These are phyloP conservation scores for Drosophila hamatofila DNA, from an alignment of 2,888 invertebrate genomes.

Conservation along the genomic window DNA sequence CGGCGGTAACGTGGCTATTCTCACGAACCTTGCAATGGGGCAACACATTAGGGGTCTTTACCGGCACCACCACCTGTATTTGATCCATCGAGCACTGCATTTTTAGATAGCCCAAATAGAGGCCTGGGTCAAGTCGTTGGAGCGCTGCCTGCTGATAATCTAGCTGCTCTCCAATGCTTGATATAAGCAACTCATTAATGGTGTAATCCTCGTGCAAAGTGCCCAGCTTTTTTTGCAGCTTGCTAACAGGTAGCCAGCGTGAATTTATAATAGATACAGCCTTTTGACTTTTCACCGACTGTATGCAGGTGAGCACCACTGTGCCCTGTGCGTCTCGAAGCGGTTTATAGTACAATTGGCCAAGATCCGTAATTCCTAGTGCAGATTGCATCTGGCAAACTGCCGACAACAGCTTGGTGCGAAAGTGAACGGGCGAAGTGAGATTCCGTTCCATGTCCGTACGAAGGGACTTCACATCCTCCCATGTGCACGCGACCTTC, in stretches of 20 bases:
- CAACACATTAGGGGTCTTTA: slow-evolving; percentile 96
- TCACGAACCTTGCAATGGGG: slow-evolving; percentile 97
- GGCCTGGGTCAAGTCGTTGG: slow-evolving; percentile 92
- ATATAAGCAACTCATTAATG: slow-evolving; percentile 93
- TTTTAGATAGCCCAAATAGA: slow-evolving; percentile 98
- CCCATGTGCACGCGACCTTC: slow-evolving; percentile 99
- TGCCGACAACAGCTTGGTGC: slow-evolving; percentile 96
- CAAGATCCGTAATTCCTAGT: slow-evolving; percentile 95
- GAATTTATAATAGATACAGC: slow-evolving; percentile 95
- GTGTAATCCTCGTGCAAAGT: slow-evolving; percentile 91
- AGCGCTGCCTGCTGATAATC: slow-evolving; percentile 90
- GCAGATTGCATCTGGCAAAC: slow-evolving; percentile 97
- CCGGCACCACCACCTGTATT: slow-evolving; percentile 96
- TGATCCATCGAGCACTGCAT: slow-evolving; percentile 98
- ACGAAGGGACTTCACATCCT: slow-evolving; percentile 95
- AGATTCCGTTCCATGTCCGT: slow-evolving; percentile 97
- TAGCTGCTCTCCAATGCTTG: slow-evolving; percentile 93
- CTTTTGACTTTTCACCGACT: slow-evolving; percentile 89
- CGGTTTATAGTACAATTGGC: slow-evolving; percentile 97
- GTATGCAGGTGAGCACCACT: slow-evolving; percentile 95
- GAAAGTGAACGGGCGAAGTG: slow-evolving; percentile 95
- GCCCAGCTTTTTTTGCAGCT: slow-evolving; percentile 92
- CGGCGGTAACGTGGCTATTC: slow-evolving; percentile 97
- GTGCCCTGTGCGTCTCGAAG: slow-evolving; percentile 95
- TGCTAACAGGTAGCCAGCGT: slow-evolving; percentile 95